Base-by-base conservation (phyloP, 2,797 vertebrate species). In the Sebastolobus altivelis region DNA sequence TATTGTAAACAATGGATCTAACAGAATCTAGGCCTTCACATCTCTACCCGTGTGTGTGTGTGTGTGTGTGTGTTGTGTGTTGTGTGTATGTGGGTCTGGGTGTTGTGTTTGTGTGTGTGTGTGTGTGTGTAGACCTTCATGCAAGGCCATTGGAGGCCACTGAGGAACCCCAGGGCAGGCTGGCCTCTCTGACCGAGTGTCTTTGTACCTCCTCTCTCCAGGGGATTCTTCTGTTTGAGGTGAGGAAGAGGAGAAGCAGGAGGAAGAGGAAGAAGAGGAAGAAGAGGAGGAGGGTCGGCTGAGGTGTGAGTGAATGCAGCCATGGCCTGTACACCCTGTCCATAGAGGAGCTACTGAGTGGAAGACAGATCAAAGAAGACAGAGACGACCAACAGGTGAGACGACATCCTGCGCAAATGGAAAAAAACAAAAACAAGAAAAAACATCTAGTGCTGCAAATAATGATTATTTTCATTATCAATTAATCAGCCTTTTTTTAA, bases 1-100 rank as follows among this genome's bases (percentile, higher is more conserved):
- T 88, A 93, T 90, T 95, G 94, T 88, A 95, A 95, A 96, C 96
- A 96, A 93, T 94, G 93, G 94, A 96, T 95, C 93, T 94, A 92
- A 94, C 94, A 93, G 90, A 93, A 92, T 92, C 87, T 88, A 22
- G 67, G 82, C 84, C 91, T 90, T 93, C 88, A 94, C 93, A 93
- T 93, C 92, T 93, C 83, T 83, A 54, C 71, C 69, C 70, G 27
- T 59, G 8, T 72, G 29, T 72, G n/a, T 65, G 27, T 37, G 25
- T 67, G 52, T 68, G n/a, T 61, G 33, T 63, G 71, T 66, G 52
- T 74, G 66, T 56, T 38, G 37, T 38, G 37, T 38, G 37, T 38
- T 29, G 29, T 66, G 68, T 70, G 43, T 82, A 37, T 27, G 27
- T 56, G n/a, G 20, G 8, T 37, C 8, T 35, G 63, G 25, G n/a